These are phyloP conservation scores for Harpagoxenus sublaevis DNA, from an alignment of 2,888 invertebrate genomes.

Conservation along the genomic window DNA sequence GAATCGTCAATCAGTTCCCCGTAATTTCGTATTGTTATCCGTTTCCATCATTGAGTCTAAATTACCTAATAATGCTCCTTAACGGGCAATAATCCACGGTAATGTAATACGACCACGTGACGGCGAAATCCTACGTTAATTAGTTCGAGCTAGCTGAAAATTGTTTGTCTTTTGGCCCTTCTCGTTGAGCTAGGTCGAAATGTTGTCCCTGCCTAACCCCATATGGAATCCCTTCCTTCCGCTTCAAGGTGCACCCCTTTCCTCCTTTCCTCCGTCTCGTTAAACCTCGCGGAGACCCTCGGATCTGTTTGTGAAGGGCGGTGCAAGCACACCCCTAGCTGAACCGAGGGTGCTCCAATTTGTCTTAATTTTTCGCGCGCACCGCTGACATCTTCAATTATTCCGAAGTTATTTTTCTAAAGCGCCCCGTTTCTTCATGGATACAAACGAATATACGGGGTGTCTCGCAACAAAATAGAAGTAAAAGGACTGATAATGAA, in stretches of 20 bases:
- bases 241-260: constrained; percentile 7
- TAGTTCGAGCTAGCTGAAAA: constrained; percentile 81
- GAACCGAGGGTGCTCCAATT: constrained; percentile 34
- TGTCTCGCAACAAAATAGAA: not conserved
- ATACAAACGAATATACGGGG: not conserved
- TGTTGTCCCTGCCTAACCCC: constrained; percentile 48
- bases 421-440: not conserved
- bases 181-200: constrained; percentile 67
- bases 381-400: constrained; percentile 35
- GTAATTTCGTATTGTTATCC: not conserved
- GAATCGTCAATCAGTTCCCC: not conserved
- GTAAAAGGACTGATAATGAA: not conserved
- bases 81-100: constrained; percentile 26
- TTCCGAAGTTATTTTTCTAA: constrained; percentile 29
- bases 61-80: constrained; percentile 11
- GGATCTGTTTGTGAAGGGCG: not conserved
- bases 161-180: constrained; percentile 82
- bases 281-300: constrained; percentile 15
- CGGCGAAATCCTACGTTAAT: constrained; percentile 80
- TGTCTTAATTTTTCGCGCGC: constrained; percentile 43
- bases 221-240: constrained; percentile 55
- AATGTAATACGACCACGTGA: constrained; percentile 60
- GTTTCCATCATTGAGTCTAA: not conserved
- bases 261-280: constrained; percentile 43
- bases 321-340: constrained; percentile 2